Evolutionary conservation across 2,888 invertebrate species (phyloP).

Genomic region (Metopia argyrocephala): DNA sequence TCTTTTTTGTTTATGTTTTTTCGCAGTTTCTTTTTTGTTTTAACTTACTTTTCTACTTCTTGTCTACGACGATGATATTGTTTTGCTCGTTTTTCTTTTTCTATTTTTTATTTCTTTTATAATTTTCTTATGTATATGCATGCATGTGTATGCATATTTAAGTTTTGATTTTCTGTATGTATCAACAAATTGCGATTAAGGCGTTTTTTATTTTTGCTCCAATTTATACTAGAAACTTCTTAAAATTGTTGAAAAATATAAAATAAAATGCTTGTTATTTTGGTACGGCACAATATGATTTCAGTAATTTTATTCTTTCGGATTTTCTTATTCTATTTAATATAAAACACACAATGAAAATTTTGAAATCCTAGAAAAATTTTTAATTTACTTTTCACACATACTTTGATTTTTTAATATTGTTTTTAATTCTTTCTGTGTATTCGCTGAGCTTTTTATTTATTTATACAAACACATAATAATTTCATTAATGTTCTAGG

Average conservation of each 20-base stretch:
- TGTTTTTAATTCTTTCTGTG: conserved; percentile 3
- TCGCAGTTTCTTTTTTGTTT: conserved; percentile 29
- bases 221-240: conserved; percentile 34
- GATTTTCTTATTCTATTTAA: conserved; percentile 11
- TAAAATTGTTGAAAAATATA: not conserved
- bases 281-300: not conserved
- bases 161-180: conserved; percentile 36
- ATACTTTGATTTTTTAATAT: conserved; percentile 13
- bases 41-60: conserved; percentile 44
- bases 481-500: too few relatives aligned
- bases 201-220: conserved; percentile 40
- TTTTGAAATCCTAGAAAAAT: conserved; percentile 14
- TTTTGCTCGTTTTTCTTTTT: conserved; percentile 10
- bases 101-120: not conserved
- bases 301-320: not conserved
- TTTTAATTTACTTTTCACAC: conserved; percentile 22
- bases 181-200: conserved; percentile 27
- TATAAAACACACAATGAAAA: not conserved
- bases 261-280: conserved; percentile 3
- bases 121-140: not conserved
- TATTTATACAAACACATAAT: too few relatives aligned
- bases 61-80: not conserved
- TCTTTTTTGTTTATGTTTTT: not conserved
- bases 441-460: not conserved
- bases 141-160: too few relatives aligned